Evolutionary conservation across 2,113 vertebrate species (phyloP).

Genomic region (Lontra canadensis): DNA sequence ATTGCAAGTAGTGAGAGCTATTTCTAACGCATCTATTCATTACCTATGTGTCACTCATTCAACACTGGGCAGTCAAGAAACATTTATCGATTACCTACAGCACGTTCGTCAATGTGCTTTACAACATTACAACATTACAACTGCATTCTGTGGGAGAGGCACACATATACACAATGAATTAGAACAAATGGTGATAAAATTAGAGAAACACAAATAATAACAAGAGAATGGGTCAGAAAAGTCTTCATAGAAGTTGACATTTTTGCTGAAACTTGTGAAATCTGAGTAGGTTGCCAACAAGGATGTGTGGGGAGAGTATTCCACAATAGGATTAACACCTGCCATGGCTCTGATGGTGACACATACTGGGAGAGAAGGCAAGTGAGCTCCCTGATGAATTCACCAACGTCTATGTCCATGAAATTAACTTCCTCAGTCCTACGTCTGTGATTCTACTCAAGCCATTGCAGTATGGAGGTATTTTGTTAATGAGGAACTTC

Average conservation of each 20-base stretch:
- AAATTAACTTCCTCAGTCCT: neutral
- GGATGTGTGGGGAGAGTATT: neutral
- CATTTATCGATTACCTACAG: neutral
- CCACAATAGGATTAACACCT: neutral
- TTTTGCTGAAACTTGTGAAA: neutral
- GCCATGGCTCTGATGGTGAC: neutral
- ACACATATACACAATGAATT: neutral
- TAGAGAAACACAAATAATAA: neutral
- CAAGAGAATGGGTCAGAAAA: neutral
- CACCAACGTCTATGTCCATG: too few species aligned
- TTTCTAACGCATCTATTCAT: neutral
- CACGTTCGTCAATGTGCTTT: neutral
- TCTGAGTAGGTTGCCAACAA: neutral
- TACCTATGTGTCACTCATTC: neutral
- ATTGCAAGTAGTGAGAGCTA: neutral
- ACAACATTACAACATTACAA: too few species aligned
- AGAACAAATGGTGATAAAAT: neutral
- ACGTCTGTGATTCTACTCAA: neutral
- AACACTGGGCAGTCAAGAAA: neutral
- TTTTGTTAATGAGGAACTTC: neutral
- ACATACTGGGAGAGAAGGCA: neutral
- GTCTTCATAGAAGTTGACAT: neutral
- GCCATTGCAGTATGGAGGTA: neutral
- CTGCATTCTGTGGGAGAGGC: fast-evolving
- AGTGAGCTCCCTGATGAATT: neutral